Evolutionary conservation across 2,888 invertebrate genomes (phyloP).

Genomic region (Cantharis rustica): DNA sequence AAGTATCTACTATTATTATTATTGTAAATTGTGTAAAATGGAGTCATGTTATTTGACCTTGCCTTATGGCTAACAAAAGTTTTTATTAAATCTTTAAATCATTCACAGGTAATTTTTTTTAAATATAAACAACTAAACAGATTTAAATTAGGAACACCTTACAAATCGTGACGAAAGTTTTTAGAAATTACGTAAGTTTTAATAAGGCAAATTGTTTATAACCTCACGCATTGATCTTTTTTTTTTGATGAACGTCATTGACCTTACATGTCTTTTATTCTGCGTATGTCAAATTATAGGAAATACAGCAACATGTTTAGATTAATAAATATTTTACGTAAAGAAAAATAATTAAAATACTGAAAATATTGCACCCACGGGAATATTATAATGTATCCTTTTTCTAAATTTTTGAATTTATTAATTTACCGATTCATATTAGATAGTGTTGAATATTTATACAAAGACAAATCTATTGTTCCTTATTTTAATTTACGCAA

Average conservation of each 20-base stretch:
- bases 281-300: neutral
- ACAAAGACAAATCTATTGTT: neutral
- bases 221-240: neutral
- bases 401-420: neutral
- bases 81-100: neutral
- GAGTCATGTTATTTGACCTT: conserved; percentile 13
- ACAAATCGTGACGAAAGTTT: neutral
- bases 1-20: conserved; percentile 16
- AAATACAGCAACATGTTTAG: neutral
- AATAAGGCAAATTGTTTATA: neutral
- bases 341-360: neutral
- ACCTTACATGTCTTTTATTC: neutral
- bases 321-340: neutral
- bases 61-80: conserved; percentile 6
- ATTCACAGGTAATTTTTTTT: neutral
- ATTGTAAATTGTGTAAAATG: conserved; percentile 8
- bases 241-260: neutral
- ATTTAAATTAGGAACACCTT: neutral
- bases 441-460: neutral
- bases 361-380: neutral
- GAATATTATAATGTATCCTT: neutral
- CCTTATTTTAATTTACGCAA: neutral
- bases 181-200: neutral
- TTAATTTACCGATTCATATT: neutral
- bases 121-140: neutral